Evolutionary conservation across 2,113 vertebrate genomes (phyloP).

Genomic region (Grammomys surdaster): DNA sequence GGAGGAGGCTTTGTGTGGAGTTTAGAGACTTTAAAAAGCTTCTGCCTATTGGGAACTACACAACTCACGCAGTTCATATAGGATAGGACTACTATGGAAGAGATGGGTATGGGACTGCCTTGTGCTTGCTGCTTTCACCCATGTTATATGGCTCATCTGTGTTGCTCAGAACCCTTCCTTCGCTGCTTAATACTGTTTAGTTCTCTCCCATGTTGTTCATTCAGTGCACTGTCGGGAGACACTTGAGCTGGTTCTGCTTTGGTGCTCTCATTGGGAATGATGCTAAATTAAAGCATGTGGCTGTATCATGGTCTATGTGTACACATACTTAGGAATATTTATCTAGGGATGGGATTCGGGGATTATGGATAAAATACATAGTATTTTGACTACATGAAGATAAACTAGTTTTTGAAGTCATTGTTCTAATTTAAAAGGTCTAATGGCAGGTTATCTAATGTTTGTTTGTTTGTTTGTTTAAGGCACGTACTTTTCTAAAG

Average conservation of each 20-base stretch:
- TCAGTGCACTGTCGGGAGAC: background rate
- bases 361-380: background rate
- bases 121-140: conserved; percentile 42
- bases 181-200: background rate
- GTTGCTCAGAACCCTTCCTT: conserved; percentile 10
- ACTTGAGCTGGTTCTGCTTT: conserved; percentile 28
- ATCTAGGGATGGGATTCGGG: background rate
- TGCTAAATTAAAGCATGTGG: background rate
- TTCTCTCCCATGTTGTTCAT: background rate
- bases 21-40: conserved; percentile 42
- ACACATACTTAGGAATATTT: background rate
- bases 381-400: conserved; percentile 27
- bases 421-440: conserved; percentile 35
- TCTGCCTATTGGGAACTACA: conserved; percentile 43
- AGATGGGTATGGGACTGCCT: conserved; percentile 11
- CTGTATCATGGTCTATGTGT: background rate
- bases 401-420: background rate
- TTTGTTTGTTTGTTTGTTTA: background rate
- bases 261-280: background rate
- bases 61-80: background rate
- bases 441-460: background rate
- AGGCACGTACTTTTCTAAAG: conserved; percentile 27
- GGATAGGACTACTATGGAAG: background rate
- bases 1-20: conserved; percentile 35
- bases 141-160: background rate